phyloP scores from a whole-genome alignment of 37 sponge, comb jelly and placozoan genomes.

The Ephydatia muelleri region DNA sequence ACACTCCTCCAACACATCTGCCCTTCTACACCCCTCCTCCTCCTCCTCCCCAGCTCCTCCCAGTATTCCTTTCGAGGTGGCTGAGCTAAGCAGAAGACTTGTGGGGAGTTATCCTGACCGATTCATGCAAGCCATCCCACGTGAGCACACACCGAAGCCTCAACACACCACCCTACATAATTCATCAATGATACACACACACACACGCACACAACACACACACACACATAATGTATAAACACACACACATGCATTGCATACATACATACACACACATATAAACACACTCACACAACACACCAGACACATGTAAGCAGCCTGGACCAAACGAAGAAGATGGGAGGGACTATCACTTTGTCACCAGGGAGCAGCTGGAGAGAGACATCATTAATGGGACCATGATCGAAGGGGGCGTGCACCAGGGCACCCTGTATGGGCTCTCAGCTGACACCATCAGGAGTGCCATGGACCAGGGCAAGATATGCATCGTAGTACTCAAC shows the following conservation, averaged over 20 bases:
- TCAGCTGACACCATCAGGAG: conserved; percentile 29
- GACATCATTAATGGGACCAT: conserved; percentile 32
- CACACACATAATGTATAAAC: not conserved
- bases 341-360: conserved; percentile 29
- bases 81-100: not conserved
- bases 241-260: not conserved
- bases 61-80: not conserved
- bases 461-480: conserved; percentile 53
- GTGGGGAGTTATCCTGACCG: not conserved
- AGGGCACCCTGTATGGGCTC: conserved; percentile 42
- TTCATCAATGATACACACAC: not conserved
- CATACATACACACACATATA: not conserved
- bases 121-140: not conserved
- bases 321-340: conserved; percentile 12
- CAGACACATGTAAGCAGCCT: conserved; percentile 44
- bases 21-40: not conserved
- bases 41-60: not conserved
- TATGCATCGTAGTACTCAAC: conserved; percentile 42
- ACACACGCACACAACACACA: not conserved
- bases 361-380: conserved; percentile 32
- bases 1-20: not conserved
- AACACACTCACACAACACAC: not conserved
- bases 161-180: not conserved
- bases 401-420: conserved; percentile 28
- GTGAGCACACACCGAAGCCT: not conserved